phyloP scores from a whole-genome alignment of 2,888 invertebrate genomes.

The Pachycephus smyrnensis region DNA sequence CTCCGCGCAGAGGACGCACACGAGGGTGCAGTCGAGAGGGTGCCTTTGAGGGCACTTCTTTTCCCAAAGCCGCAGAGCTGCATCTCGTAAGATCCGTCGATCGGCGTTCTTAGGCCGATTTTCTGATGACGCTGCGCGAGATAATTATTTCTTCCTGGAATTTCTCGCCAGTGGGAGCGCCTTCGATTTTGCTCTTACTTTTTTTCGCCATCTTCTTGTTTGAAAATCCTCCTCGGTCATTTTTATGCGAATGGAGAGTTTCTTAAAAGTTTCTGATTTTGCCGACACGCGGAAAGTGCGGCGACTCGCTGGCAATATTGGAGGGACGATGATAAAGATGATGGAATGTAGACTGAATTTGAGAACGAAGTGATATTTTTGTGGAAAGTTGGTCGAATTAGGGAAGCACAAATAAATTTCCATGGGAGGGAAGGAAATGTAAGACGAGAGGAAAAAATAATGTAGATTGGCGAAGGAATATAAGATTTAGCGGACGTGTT shows the following conservation, averaged over 20 bases:
- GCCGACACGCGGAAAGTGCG: neutral
- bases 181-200: neutral
- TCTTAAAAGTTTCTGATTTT: neutral
- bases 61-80: constrained; percentile 44
- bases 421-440: neutral
- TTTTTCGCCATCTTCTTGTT: neutral
- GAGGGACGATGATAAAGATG: neutral
- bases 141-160: constrained; percentile 46
- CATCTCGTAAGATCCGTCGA: constrained; percentile 43
- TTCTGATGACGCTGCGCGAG: constrained; percentile 55
- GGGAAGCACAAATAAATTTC: neutral
- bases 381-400: neutral
- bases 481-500: neutral
- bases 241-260: neutral
- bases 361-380: neutral
- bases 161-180: neutral
- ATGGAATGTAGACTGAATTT: neutral
- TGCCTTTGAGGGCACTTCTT: constrained; percentile 45
- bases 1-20: constrained; percentile 16
- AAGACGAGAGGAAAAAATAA: neutral
- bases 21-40: constrained; percentile 46
- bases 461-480: neutral
- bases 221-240: neutral
- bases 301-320: neutral
- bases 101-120: constrained; percentile 38